phyloP scores from a whole-genome alignment of 2,797 vertebrate species.

The Clangula hyemalis region DNA sequence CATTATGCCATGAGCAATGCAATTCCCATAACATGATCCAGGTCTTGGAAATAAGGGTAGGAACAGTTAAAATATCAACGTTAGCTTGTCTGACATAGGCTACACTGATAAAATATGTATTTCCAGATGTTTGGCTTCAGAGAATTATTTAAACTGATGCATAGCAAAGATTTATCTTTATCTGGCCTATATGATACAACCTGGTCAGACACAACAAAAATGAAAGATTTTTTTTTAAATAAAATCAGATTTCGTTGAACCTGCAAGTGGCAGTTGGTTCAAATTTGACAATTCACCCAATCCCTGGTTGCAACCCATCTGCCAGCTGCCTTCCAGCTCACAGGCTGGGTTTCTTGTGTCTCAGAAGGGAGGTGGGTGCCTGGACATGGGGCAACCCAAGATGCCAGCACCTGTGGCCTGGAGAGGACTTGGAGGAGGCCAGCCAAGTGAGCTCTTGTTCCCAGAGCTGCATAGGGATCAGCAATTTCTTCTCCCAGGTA shows the following conservation, averaged over 20 bases:
- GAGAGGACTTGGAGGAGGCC: not conserved
- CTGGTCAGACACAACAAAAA: constrained; percentile 15
- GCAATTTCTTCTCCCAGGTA: not conserved
- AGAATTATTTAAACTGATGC: constrained; percentile 40
- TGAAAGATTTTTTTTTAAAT: not conserved
- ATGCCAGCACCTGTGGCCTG: not conserved
- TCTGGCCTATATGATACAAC: not conserved
- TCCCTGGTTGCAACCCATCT: not conserved
- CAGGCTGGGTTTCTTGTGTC: not conserved
- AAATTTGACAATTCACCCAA: not conserved
- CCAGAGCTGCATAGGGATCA: not conserved
- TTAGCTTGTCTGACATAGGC: constrained; percentile 32
- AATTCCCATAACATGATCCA: constrained; percentile 67
- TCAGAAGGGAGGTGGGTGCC: not conserved
- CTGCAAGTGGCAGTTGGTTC: not conserved
- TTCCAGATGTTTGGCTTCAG: constrained; percentile 69
- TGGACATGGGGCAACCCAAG: not conserved
- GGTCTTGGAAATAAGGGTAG: constrained; percentile 50
- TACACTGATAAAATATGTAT: constrained; percentile 59
- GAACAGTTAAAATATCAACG: constrained; percentile 37
- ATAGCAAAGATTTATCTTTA: constrained; percentile 40
- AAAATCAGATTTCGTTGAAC: not conserved
- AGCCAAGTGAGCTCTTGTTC: not conserved
- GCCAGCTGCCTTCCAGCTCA: not conserved
- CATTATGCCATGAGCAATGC: constrained; percentile 39